Evolutionary conservation across 2,113 vertebrate genomes (phyloP).

Genomic region (Eretmochelys imbricata): DNA sequence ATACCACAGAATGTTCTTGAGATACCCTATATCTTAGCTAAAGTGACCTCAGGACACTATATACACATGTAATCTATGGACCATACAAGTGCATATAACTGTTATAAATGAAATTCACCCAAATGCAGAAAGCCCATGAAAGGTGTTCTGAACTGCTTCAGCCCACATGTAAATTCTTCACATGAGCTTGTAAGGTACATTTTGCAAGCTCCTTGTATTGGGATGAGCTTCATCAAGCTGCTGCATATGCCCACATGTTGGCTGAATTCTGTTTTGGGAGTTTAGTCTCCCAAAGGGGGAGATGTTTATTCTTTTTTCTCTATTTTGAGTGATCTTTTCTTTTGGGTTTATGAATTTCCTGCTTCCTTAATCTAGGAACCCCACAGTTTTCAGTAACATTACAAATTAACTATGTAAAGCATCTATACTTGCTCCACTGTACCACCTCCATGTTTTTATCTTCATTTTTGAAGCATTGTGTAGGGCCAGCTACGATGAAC

Average conservation of each 20-base stretch:
- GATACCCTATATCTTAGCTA: fast-evolving
- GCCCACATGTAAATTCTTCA: neutral
- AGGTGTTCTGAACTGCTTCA: fast-evolving
- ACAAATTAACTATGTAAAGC: neutral
- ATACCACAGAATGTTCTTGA: fast-evolving
- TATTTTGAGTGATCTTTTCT: fast-evolving
- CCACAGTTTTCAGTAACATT: fast-evolving
- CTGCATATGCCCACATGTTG: fast-evolving
- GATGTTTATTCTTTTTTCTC: fast-evolving
- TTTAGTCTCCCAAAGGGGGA: fast-evolving
- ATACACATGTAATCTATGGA: fast-evolving
- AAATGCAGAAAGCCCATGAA: fast-evolving
- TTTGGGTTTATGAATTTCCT: fast-evolving
- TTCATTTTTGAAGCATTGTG: neutral
- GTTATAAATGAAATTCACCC: fast-evolving
- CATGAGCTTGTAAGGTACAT: neutral
- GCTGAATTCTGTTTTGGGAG: no score
- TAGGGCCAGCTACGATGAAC: neutral
- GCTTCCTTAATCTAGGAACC: fast-evolving
- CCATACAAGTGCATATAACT: fast-evolving
- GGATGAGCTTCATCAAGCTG: neutral
- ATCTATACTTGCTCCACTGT: neutral
- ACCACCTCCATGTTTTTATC: fast-evolving
- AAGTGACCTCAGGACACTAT: fast-evolving
- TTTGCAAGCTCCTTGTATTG: fast-evolving